Base-by-base conservation (phyloP, 2,797 vertebrate genomes). In the Spinus pinus region DNA sequence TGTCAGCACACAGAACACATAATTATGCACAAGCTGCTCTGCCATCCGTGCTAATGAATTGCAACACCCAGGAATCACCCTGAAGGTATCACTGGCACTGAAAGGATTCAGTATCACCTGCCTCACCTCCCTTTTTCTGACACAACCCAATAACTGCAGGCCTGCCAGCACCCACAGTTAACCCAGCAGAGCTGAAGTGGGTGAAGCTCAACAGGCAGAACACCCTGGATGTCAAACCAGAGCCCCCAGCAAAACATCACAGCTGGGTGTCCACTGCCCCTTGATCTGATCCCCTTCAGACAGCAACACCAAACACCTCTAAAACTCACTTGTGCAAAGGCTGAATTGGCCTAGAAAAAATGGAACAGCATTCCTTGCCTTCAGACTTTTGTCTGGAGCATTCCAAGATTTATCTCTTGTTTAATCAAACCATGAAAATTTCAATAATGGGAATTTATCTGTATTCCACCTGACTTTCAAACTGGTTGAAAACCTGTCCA, bases 51-150 rank as follows among this genome's bases (percentile, higher is more conserved):
- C 42, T 89, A 91, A 88, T n/a, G 93, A 92, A 50, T 1, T 81
- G 42, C 67, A 77, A 90, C 56, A 89, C 22, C 35, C 35, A 88
- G 73, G 61, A 87, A 47, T 72, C 46, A 84, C 69, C 95, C 72
- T 64, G 90, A 91, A 79, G 51, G 42, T 53, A 84, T 80, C 53
- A 57, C 62, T 60, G 83, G 78, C 86, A 87, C 53, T 39, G 39
- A 16, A 93, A 93, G 60, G 73, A 67, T 73, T 94, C 24, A 67
- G 18, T 46, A 86, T 81, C 82, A 89, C 92, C 89, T 89, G 74
- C 35, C 69, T 91, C 30, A 91, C 62, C 66, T 72, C 79, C 54
- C 22, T 86, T 91, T 72, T 60, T 81, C 56, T 81, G 79, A 71
- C 54, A 73, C 19, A 66, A 80, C 0, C 42, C 51, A 91, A 54